phyloP scores from a whole-genome alignment of 2,113 vertebrate species.

The Nettapus auritus region DNA sequence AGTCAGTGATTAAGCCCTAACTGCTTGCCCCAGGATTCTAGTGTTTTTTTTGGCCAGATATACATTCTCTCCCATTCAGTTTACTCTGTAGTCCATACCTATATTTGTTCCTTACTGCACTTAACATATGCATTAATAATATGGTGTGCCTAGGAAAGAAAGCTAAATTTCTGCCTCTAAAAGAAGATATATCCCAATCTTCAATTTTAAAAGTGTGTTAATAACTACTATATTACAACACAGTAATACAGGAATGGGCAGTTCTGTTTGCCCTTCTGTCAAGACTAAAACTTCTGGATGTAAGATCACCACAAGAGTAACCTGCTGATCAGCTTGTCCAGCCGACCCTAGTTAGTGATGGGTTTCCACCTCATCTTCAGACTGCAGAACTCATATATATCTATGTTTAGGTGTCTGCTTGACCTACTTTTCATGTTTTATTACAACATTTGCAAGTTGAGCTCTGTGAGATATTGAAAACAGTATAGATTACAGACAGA shows the following conservation, averaged over 20 bases:
- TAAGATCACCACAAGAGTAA: neutral
- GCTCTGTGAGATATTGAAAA: neutral
- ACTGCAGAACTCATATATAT: neutral
- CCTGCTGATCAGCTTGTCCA: neutral
- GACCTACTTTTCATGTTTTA: neutral
- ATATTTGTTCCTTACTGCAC: neutral
- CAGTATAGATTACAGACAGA: neutral
- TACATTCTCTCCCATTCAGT: neutral
- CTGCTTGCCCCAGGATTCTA: neutral
- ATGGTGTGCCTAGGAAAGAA: slow-evolving; percentile 15
- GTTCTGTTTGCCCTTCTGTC: slow-evolving; percentile 5
- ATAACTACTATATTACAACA: neutral
- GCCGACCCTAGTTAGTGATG: neutral
- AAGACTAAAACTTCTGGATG: slow-evolving; percentile 20
- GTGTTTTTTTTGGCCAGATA: neutral
- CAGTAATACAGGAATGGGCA: slow-evolving; percentile 40
- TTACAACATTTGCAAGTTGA: neutral
- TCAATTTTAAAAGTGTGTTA: slow-evolving; percentile 12
- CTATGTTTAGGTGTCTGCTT: neutral
- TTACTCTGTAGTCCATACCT: neutral
- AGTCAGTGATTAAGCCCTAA: neutral
- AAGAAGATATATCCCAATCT: slow-evolving; percentile 46
- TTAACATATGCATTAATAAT: slow-evolving; percentile 26
- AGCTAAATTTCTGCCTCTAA: slow-evolving; percentile 59
- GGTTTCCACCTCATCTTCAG: neutral